phyloP scores from a whole-genome alignment of 2,888 invertebrate genomes.

The Lepidocyrtoides sp. region DNA sequence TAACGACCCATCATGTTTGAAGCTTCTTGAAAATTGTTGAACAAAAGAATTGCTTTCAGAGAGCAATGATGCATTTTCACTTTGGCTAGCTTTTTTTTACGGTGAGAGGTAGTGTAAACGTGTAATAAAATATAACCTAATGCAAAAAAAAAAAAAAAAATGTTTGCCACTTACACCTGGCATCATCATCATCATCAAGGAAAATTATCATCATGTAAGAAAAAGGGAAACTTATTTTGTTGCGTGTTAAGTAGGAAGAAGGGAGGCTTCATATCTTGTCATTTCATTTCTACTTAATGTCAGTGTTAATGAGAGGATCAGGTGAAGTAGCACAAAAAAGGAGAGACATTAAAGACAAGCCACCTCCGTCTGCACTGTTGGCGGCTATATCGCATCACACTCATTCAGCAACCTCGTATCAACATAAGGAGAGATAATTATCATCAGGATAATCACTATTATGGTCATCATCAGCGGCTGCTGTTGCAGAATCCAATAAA shows the following conservation, averaged over 20 bases:
- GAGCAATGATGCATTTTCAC: background rate
- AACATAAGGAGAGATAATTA: constrained; percentile 31
- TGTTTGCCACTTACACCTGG: constrained; percentile 61
- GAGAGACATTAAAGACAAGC: constrained; percentile 56
- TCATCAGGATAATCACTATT: constrained; percentile 20
- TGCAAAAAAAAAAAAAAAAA: constrained; percentile 45
- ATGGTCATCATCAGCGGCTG: constrained; percentile 19
- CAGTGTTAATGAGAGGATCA: constrained; percentile 79
- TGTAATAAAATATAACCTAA: background rate
- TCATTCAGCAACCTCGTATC: background rate
- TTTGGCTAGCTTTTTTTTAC: background rate
- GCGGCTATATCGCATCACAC: constrained; percentile 43
- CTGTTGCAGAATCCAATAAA: constrained; percentile 56
- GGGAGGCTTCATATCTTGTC: constrained; percentile 62
- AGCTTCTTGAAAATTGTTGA: constrained; percentile 71
- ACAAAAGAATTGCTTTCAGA: constrained; percentile 33
- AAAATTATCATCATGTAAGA: background rate
- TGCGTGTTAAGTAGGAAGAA: constrained; percentile 63
- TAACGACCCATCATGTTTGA: constrained; percentile 75
- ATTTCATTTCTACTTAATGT: constrained; percentile 79
- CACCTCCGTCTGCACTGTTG: constrained; percentile 25
- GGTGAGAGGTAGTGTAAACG: background rate
- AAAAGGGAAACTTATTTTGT: constrained; percentile 30
- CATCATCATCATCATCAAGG: background rate
- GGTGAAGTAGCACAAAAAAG: constrained; percentile 67